Evolutionary conservation across 1,140 invertebrate species (phyloP), one percentile per base, ranked within the genome.

Genomic region (Caenorhabditis inopinata): DNA sequence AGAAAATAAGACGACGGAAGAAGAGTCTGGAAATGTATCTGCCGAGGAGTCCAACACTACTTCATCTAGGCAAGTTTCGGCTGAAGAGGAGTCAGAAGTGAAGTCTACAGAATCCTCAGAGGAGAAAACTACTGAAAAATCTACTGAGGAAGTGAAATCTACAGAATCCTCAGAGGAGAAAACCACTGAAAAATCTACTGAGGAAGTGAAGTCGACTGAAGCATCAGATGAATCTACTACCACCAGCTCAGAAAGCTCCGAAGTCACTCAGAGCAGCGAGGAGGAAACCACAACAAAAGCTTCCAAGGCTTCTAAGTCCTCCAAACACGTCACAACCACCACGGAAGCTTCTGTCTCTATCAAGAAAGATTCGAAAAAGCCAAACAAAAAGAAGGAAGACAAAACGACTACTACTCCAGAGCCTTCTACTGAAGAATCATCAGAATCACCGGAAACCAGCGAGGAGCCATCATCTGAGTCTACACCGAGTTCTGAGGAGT

Each of bases 1-100:
- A 38, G 49, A 53, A 16, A 75, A 38, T 47, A 76, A 47, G 46
- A 49, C 46, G 32, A 51, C 46, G 46, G 75, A 76, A 38, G 75
- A 76, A 51, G 75, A 78, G 47, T 45, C 76, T 53, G 75, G 49
- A 51, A 76, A 76, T 76, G 35, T 42, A 42, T 58, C 29, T 11
- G 27, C 47, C 29, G 76, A 77, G 47, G 48, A 76, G 32, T 27
- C 11, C 16, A 51, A 25, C 1, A 38, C 45, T 2, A 76, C 75
- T 38, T 47, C 73, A 32, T 75, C 42, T 35, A 47, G 27, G 18
- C 42, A 75, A 46, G 48, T 76, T 32, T 76, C 48, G 32, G 45
- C 32, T 47, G 42, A 47, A 51, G n/a, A 25, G 48, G n/a, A 51
- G 48, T n/a, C 5, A 25, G 11, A 14, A 68, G 58, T 29, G 18